Evolutionary conservation across 2,888 invertebrate genomes (phyloP).

Genomic region (Ochropleura plecta): DNA sequence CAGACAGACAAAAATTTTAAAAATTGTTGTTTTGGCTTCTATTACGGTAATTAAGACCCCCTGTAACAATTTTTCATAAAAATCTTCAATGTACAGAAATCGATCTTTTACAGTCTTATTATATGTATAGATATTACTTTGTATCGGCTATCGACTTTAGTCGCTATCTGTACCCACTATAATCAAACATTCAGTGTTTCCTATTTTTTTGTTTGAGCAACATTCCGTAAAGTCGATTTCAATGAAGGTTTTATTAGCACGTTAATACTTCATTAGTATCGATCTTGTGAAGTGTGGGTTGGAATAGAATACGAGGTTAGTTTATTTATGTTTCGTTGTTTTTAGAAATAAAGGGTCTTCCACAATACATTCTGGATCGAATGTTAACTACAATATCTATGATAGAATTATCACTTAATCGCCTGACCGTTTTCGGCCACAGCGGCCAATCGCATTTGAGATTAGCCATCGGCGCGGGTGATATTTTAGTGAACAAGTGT

Average conservation of each 20-base stretch:
- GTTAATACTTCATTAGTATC: conserved; percentile 61
- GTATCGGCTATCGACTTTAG: neutral
- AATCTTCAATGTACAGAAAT: too few species aligned
- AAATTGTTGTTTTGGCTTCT: too few species aligned
- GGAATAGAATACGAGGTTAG: conserved; percentile 38
- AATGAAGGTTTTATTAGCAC: conserved; percentile 46
- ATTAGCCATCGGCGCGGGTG: too few species aligned
- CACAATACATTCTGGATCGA: neutral
- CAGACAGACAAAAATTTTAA: too few species aligned
- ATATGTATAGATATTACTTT: too few species aligned
- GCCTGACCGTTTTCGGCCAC: too few species aligned
- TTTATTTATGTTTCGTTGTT: conserved; percentile 19
- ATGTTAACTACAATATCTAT: too few species aligned
- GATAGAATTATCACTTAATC: neutral
- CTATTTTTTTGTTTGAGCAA: conserved; percentile 55
- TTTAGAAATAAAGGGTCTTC: conserved; percentile 8
- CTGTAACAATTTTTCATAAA: too few species aligned
- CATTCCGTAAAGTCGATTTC: conserved; percentile 43
- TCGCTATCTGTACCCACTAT: conserved; percentile 4
- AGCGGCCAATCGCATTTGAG: too few species aligned
- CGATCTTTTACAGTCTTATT: too few species aligned
- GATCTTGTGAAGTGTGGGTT: conserved; percentile 42
- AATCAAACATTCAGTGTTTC: conserved; percentile 55
- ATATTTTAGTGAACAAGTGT: too few species aligned
- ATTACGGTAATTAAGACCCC: too few species aligned